phyloP scores from a whole-genome alignment of 2,113 vertebrate genomes.

The Halichoeres trimaculatus region DNA sequence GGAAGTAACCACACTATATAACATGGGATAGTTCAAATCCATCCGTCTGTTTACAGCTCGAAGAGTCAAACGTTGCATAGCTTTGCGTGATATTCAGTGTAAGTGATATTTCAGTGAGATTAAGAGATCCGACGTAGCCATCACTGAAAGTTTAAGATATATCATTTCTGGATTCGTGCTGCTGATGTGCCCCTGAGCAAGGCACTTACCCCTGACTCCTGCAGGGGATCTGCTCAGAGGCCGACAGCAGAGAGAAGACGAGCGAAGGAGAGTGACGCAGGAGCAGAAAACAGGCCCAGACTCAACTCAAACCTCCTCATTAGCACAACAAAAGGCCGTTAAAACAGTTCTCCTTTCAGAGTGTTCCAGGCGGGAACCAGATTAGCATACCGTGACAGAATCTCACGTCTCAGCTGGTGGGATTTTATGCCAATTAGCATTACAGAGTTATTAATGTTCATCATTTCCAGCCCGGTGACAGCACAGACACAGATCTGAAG shows the following conservation, averaged over 20 bases:
- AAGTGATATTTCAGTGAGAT: background rate
- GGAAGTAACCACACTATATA: background rate
- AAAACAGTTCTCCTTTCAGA: background rate
- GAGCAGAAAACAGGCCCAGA: background rate
- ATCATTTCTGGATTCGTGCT: background rate
- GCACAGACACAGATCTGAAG: background rate
- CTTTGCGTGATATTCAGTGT: conserved; percentile 6
- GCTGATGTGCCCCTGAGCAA: conserved; percentile 52
- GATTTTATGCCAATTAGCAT: conserved; percentile 31
- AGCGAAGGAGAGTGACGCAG: too few relatives aligned
- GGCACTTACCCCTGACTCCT: conserved; percentile 50
- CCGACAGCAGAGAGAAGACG: conserved; percentile 1
- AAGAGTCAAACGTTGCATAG: conserved; percentile 60
- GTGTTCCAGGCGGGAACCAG: background rate
- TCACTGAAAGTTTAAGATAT: background rate
- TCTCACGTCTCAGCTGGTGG: background rate
- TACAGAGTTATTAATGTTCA: conserved; percentile 12
- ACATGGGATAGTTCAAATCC: background rate
- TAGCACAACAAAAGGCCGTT: conserved; percentile 22
- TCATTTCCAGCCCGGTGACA: conserved; percentile 25
- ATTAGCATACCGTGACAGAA: conserved; percentile 18
- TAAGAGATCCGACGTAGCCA: conserved; percentile 10
- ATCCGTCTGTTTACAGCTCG: background rate
- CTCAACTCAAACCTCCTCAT: background rate
- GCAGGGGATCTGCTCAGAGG: conserved; percentile 49